Evolutionary conservation across 2,113 vertebrate genomes (phyloP).

Genomic region (Pterocles burchelli): DNA sequence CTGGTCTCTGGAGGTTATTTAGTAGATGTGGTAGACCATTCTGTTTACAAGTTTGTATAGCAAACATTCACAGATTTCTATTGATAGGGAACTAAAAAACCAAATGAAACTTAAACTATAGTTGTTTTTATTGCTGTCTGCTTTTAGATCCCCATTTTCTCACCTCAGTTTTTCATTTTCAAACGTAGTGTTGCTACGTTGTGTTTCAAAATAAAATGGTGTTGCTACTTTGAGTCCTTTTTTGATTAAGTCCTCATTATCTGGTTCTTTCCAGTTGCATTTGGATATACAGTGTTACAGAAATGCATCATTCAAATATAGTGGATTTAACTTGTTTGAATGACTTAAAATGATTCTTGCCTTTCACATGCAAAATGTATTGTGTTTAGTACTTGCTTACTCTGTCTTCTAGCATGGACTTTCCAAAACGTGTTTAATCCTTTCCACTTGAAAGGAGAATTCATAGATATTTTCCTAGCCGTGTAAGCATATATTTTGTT

Average conservation of each 20-base stretch:
- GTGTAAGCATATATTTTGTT: background rate
- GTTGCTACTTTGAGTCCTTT: background rate
- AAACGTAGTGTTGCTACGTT: background rate
- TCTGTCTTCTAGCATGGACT: background rate
- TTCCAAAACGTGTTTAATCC: background rate
- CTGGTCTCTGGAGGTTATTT: background rate
- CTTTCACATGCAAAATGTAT: background rate
- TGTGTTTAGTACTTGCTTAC: background rate
- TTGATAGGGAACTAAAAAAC: background rate
- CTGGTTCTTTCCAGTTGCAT: background rate
- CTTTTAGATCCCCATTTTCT: background rate
- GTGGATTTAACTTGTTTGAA: background rate
- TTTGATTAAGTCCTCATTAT: background rate
- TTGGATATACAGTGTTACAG: background rate
- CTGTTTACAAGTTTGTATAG: background rate
- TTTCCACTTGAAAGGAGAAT: background rate
- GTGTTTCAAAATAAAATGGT: background rate
- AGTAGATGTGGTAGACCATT: background rate
- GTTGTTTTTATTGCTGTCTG: background rate
- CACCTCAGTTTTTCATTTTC: background rate
- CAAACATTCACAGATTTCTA: background rate
- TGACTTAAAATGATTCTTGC: background rate
- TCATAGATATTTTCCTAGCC: background rate
- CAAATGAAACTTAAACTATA: background rate
- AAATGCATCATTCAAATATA: background rate